Percentiles rank a stretch among this genome's conserved stretches.
phyloP scores from a whole-genome alignment of 2,888 invertebrate genomes.

The Muschampia plurimacula region DNA sequence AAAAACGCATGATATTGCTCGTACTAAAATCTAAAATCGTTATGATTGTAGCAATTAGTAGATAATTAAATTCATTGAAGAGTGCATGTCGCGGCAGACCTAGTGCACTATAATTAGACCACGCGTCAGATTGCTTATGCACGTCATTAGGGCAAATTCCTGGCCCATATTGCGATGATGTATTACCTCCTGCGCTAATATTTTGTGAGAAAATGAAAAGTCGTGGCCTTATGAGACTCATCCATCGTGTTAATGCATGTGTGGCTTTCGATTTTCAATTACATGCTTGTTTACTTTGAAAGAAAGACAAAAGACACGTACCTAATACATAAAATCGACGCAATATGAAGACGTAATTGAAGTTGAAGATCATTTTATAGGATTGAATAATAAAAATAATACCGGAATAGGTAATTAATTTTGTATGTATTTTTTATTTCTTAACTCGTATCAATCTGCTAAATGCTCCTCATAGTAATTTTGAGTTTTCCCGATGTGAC shows the following conservation, averaged over 20 bases:
- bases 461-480: too few relatives aligned
- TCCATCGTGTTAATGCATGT: constrained; percentile 12
- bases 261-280: constrained; percentile 18
- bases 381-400: too few relatives aligned
- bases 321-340: neutral
- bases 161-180: constrained; percentile 61
- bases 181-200: constrained; percentile 12
- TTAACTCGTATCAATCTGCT: too few relatives aligned
- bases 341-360: neutral
- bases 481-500: too few relatives aligned
- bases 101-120: constrained; percentile 68
- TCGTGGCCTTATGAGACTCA: constrained; percentile 16
- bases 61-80: constrained; percentile 55
- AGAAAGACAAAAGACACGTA: neutral
- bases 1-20: neutral
- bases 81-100: constrained; percentile 58
- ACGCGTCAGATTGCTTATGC: constrained; percentile 68
- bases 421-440: too few relatives aligned
- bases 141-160: constrained; percentile 64
- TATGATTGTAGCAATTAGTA: constrained; percentile 36
- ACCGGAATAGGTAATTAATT: too few relatives aligned
- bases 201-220: constrained; percentile 24
- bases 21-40: constrained; percentile 15
- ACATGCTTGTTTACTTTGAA: constrained; percentile 11
- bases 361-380: neutral